These are phyloP conservation scores for Pelochelys cantorii DNA, from an alignment of 2,797 vertebrate genomes.

Conservation along the genomic window DNA sequence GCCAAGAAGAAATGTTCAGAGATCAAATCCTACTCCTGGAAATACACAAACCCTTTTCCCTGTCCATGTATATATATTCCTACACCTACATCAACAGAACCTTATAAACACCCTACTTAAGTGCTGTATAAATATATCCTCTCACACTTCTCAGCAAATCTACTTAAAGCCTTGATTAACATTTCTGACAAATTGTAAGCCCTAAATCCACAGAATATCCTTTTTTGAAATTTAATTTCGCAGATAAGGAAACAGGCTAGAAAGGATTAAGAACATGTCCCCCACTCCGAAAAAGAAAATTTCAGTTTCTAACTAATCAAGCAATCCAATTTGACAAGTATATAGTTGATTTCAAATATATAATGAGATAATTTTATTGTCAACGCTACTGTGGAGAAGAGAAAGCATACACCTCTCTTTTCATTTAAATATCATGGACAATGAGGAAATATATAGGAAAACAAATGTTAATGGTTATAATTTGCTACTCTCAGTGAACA, in stretches of 20 bases:
- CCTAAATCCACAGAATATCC: slow-evolving; percentile 58
- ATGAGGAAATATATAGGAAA: not conserved
- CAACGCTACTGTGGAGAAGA: accelerated
- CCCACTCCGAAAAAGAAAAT: not conserved
- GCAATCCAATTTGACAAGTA: not conserved
- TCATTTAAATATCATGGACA: accelerated
- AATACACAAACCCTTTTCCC: not conserved
- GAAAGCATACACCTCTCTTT: not conserved
- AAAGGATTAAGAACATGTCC: slow-evolving; percentile 4
- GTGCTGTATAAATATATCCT: accelerated
- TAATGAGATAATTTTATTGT: not conserved
- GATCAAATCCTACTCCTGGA: not conserved
- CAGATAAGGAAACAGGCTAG: not conserved
- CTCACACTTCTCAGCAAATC: not conserved
- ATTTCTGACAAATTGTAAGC: slow-evolving; percentile 42
- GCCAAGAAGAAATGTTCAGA: not conserved
- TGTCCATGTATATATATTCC: accelerated
- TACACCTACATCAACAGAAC: accelerated
- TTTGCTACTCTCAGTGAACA: not conserved
- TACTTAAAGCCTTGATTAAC: slow-evolving; percentile 60
- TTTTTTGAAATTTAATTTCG: slow-evolving; percentile 49
- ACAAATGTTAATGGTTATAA: not conserved
- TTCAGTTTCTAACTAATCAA: not conserved
- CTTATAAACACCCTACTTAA: accelerated
- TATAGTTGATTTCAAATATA: not conserved